Percentiles rank a stretch among this genome's conserved stretches.
Conservation (phyloP, 2,113 vertebrate species). For the Chaetodon auriga region DNA sequence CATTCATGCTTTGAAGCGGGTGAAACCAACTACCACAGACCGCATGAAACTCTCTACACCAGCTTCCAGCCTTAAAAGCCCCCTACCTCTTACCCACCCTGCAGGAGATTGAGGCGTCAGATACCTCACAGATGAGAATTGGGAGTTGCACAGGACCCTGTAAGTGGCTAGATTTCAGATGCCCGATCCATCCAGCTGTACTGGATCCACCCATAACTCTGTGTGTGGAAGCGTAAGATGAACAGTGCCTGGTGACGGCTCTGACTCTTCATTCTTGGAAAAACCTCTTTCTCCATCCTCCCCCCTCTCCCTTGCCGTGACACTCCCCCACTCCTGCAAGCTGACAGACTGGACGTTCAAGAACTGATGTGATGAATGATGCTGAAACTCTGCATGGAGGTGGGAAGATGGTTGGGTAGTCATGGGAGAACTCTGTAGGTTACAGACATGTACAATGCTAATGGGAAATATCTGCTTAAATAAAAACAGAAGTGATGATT, state of each 20-base stretch:
- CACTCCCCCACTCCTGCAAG: conserved; percentile 34
- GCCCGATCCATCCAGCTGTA: conserved; percentile 48
- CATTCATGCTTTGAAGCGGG: conserved; percentile 70
- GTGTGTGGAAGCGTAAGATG: conserved; percentile 34
- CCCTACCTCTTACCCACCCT: conserved; percentile 75
- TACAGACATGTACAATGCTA: conserved; percentile 83
- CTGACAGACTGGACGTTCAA: conserved; percentile 68
- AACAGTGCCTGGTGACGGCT: conserved; percentile 73
- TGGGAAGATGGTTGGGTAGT: conserved; percentile 57
- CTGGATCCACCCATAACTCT: conserved; percentile 64
- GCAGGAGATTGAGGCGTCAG: conserved; percentile 68
- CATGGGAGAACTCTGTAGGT: conserved; percentile 81
- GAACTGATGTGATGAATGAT: conserved; percentile 67
- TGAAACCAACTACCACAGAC: conserved; percentile 67
- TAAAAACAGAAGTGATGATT: conserved; percentile 87
- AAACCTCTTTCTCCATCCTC: not conserved
- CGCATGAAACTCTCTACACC: conserved; percentile 76
- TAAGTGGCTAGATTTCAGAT: conserved; percentile 42
- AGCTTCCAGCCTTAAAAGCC: conserved; percentile 87
- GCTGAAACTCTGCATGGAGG: conserved; percentile 75
- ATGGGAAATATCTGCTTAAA: conserved; percentile 86
- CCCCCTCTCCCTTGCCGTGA: conserved; percentile 25
- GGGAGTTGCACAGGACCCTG: conserved; percentile 68
- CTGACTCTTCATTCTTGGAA: conserved; percentile 56
- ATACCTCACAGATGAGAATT: conserved; percentile 69